These are phyloP conservation scores for Ceratothoa steindachneri DNA, from an alignment of 2,888 invertebrate genomes.

Conservation along the genomic window DNA sequence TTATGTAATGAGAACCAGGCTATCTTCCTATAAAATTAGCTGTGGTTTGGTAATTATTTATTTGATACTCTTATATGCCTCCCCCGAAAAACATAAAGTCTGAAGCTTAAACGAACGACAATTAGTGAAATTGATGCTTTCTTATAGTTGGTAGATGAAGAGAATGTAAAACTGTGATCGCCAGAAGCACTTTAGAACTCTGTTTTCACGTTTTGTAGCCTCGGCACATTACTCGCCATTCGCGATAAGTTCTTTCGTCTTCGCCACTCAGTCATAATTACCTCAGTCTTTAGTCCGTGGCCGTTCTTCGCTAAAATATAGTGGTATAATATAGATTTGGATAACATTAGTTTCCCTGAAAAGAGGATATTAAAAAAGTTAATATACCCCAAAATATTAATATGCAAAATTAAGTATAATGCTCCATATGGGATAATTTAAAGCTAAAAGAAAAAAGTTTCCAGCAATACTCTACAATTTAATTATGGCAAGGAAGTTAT, in stretches of 20 bases:
- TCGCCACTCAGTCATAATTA: too few species aligned
- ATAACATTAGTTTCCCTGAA: constrained; percentile 3
- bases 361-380: constrained; percentile 7
- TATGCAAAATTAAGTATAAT: constrained; percentile 13
- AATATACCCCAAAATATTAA: constrained; percentile 12
- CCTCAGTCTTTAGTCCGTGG: too few species aligned
- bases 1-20: too few species aligned
- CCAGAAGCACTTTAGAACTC: too few species aligned
- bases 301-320: too few species aligned
- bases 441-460: background rate
- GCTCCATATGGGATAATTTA: constrained; percentile 4
- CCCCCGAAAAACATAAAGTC: too few species aligned
- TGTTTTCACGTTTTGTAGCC: too few species aligned
- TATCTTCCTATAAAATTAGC: background rate
- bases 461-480: constrained; percentile 1
- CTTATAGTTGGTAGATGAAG: background rate
- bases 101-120: too few species aligned
- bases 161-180: background rate
- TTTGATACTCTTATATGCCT: too few species aligned
- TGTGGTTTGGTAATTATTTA: background rate
- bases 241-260: too few species aligned
- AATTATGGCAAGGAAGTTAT: constrained; percentile 15
- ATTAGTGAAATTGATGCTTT: background rate
- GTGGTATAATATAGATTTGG: constrained; percentile 3
- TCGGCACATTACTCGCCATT: too few species aligned